Base-by-base conservation (phyloP, 1,140 invertebrate genomes). In the Harlomillsia oculata region DNA sequence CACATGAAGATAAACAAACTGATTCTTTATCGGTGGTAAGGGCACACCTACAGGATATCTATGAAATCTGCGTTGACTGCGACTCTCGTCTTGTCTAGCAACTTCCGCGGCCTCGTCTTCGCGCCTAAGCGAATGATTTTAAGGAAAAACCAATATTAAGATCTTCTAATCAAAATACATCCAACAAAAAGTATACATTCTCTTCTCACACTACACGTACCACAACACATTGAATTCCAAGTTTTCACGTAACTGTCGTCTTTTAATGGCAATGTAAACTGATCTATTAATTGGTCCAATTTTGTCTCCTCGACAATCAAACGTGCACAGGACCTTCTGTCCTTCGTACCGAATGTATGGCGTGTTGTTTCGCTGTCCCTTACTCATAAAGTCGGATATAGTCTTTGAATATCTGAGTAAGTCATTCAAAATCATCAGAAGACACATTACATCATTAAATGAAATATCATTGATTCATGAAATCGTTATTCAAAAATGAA, bases 261-360 rank as follows among this genome's bases (percentile, higher is more conserved):
- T 49, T 36, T 65, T 65, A 5, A 65, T 29, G 26, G 64, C 56
- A 21, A 50, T 14, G 29, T 62, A 65, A 3, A 65, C 11, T n/a
- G 49, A 44, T 36, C 30, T 44, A 41, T 43, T 57, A 20, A 65
- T 54, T 0, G 64, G 64, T 26, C 60, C 64, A 46, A 62, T 58
- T 25, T 56, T 62, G 9, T 65, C 52, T 5, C 53, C 41, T 13
- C 41, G 23, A 23, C 44, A 54, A 21, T 62, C 60, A 48, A 62
- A 65, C 14, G 57, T 30, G 9, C 53, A 57, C 0, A 62, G 25
- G 18, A 62, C 64, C 40, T 62, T 62, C 20, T 53, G 52, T 18
- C 64, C 60, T 25, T 65, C 60, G 30, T 62, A 57, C 37, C 51
- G 49, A 1, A 65, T 46, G 2, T 29, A n/a, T 13, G 60, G n/a